Percentiles rank a stretch among this genome's conserved stretches.
Conservation (phyloP, 37 sponge, comb jelly and placozoan species). For the Chondrosia reniformis region DNA sequence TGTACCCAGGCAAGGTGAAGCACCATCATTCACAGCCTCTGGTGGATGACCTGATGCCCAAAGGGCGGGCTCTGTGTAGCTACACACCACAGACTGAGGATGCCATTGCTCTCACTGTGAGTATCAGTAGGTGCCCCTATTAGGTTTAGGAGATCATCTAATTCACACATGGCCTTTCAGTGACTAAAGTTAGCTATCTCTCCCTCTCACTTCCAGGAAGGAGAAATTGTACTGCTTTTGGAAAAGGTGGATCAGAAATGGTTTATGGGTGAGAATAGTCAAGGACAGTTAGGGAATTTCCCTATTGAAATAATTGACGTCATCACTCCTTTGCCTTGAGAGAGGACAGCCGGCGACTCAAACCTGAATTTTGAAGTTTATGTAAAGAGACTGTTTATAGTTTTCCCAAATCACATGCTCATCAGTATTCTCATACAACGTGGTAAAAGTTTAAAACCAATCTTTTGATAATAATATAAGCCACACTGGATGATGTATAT, state of each 20-base stretch:
- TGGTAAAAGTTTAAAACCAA: too few species aligned
- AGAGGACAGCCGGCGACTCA: too few species aligned
- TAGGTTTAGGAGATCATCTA: background rate
- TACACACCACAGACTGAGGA: conserved; percentile 24
- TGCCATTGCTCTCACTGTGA: conserved; percentile 51
- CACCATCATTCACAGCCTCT: background rate
- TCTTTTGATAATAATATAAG: too few species aligned
- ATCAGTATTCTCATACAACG: too few species aligned
- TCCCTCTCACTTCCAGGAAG: conserved; percentile 20
- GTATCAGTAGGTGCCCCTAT: too few species aligned
- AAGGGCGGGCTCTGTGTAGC: conserved; percentile 39
- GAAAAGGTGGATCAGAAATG: conserved; percentile 3
- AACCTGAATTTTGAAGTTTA: too few species aligned
- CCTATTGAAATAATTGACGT: conserved; percentile 51
- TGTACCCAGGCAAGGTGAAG: background rate
- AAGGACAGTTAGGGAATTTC: conserved; percentile 45
- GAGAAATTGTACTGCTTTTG: conserved; percentile 44
- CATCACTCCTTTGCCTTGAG: conserved; percentile 48
- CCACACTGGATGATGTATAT: too few species aligned
- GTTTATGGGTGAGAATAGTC: conserved; percentile 54
- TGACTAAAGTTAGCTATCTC: background rate
- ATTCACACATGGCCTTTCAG: background rate
- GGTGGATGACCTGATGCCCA: conserved; percentile 65
- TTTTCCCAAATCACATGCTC: too few species aligned
- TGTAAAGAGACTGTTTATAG: too few species aligned